Evolutionary conservation across 2,113 vertebrate genomes (phyloP).

Genomic region (Sceloporus undulatus): DNA sequence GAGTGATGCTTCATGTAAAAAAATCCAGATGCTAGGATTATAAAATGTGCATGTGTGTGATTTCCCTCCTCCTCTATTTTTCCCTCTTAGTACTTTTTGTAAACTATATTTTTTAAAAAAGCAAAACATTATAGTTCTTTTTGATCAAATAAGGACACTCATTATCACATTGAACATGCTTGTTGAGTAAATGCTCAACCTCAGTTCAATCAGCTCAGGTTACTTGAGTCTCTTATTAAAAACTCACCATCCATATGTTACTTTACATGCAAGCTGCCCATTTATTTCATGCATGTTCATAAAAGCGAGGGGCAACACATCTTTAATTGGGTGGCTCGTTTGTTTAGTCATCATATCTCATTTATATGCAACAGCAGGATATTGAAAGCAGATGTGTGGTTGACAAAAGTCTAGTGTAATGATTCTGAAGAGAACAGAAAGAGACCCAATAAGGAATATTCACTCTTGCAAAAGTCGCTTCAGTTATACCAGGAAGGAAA

Average conservation of each 20-base stretch:
- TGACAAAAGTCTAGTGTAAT: slow-evolving; percentile 15
- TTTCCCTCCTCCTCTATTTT: background rate
- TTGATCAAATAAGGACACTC: background rate
- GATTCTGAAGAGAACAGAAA: slow-evolving; percentile 13
- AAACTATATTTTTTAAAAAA: background rate
- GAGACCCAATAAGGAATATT: background rate
- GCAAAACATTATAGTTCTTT: background rate
- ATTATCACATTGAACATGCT: slow-evolving; percentile 34
- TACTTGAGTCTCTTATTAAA: slow-evolving; percentile 49
- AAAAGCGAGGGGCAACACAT: slow-evolving; percentile 22
- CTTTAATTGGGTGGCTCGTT: slow-evolving; percentile 51
- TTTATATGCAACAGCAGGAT: slow-evolving; percentile 38
- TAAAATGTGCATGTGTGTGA: background rate
- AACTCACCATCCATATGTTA: slow-evolving; percentile 33
- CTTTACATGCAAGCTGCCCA: slow-evolving; percentile 12
- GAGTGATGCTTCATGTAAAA: background rate
- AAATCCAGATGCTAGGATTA: background rate
- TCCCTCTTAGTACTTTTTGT: background rate
- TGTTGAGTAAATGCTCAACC: slow-evolving; percentile 38
- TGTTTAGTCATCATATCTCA: slow-evolving; percentile 48
- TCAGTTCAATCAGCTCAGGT: slow-evolving; percentile 13
- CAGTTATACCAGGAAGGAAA: slow-evolving; percentile 18
- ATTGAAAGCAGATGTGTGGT: slow-evolving; percentile 5
- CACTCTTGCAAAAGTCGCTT: slow-evolving; percentile 17
- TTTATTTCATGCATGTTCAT: slow-evolving; percentile 54